Evolutionary conservation across 64 coral and sea anemone genomes (phyloP).

Genomic region (Montipora cactus): DNA sequence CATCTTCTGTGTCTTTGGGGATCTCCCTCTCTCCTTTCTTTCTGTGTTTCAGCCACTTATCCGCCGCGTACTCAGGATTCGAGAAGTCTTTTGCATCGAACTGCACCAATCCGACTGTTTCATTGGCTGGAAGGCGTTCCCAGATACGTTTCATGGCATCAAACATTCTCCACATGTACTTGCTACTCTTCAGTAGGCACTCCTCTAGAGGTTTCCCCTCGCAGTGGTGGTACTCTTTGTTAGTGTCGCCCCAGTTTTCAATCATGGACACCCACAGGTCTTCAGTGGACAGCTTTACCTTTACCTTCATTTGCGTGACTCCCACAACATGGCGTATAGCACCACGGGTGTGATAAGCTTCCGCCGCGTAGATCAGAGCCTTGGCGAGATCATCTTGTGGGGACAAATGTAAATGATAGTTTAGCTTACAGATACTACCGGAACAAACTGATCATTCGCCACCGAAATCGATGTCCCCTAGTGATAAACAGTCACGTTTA

Average conservation of each 20-base stretch:
- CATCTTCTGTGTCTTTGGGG: background rate
- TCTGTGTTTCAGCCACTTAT: conserved; percentile 27
- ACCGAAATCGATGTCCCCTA: no score
- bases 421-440: no score
- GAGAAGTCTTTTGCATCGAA: background rate
- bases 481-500: no score
- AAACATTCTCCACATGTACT: conserved; percentile 84
- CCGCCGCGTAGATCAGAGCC: conserved; percentile 23
- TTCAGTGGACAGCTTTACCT: background rate
- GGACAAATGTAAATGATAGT: background rate
- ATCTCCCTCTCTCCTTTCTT: conserved; percentile 12
- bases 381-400: conserved; percentile 11
- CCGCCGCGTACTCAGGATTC: conserved; percentile 38
- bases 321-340: conserved; percentile 62
- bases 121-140: background rate
- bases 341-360: conserved; percentile 27
- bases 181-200: conserved; percentile 79
- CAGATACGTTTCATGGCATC: conserved; percentile 46
- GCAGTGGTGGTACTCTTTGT: conserved; percentile 70
- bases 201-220: background rate
- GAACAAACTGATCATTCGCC: no score
- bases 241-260: conserved; percentile 45
- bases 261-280: conserved; percentile 76
- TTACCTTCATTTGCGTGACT: conserved; percentile 47
- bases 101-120: background rate